Evolutionary conservation across 2,888 invertebrate genomes (phyloP), one percentile per base, ranked within the genome.

Genomic region (Erannis defoliaria): DNA sequence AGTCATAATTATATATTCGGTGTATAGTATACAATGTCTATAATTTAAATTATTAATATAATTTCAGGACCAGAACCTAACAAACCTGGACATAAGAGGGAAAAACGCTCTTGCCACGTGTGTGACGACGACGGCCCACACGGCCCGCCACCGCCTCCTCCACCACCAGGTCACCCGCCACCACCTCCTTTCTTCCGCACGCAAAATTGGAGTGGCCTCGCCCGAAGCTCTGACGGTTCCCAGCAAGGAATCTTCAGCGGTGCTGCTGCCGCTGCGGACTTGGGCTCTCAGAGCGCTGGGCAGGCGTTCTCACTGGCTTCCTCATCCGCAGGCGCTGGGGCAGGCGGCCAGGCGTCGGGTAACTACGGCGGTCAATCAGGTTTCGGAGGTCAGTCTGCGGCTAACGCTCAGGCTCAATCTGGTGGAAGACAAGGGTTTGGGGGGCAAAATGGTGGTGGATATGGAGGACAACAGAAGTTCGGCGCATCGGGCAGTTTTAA

Each of bases 301-400:
- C 73, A 76, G 59, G 73, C 76, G 9, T 73, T 74, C 57, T 74
- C 78, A 5, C 50, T 78, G 16, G 76, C 78, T 6, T 68, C 73
- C 16, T 71, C 73, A 8, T 66, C 71, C 2, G 71, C 64, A 55
- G 64, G 63, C 10, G 57, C 68, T 21, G 66, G 59, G 0, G 56
- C 50, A 10, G 62, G 56, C 21, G 18, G 62, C 12, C 46, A 51
- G 21, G 38, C 33, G 16, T 18, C 23, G 12, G 45, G 57, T 18
- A 53, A 10, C 33, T 51, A 38, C 31, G 31, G 51, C 5, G 40
- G 31, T 2, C 48, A 56, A 31, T 42, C 56, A 18, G 51, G 45
- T 1, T 45, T 14, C 12, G 55, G 61, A n/a, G 49, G 62, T 6
- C 62, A 53, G 46, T 51, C 60, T 31, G 49, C 60, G 31, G 62